Conservation (phyloP, 2,888 invertebrate species). For the Drosophila anomalipes region DNA sequence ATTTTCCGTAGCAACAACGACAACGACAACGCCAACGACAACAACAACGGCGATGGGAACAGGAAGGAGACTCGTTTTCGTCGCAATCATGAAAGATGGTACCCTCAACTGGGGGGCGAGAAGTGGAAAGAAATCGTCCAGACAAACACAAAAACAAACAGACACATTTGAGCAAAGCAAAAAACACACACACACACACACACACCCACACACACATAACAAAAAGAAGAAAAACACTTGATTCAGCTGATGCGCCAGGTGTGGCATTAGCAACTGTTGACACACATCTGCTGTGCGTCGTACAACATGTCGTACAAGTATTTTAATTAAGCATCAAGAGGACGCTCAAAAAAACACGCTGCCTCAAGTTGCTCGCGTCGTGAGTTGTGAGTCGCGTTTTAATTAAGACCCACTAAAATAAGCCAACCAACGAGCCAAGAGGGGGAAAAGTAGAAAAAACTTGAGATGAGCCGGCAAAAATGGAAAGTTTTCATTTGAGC, state of each 20-base stretch:
- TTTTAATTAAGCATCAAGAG: constrained; percentile 80
- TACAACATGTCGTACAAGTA: constrained; percentile 79
- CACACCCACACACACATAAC: not conserved
- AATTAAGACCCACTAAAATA: constrained; percentile 75
- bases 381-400: constrained; percentile 63
- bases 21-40: not conserved
- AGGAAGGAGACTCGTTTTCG: not conserved
- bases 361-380: constrained; percentile 60
- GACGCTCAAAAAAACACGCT: constrained; percentile 37
- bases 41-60: not conserved
- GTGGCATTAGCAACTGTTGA: constrained; percentile 76
- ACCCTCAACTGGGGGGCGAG: not conserved
- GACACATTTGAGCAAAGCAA: not conserved
- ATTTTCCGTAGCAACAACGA: constrained; percentile 46
- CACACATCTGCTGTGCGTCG: constrained; percentile 60
- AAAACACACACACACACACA: constrained; percentile 20
- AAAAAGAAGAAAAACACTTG: constrained; percentile 43
- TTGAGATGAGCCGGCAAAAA: constrained; percentile 45
- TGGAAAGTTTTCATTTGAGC: constrained; percentile 75
- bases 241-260: constrained; percentile 52
- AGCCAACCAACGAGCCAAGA: constrained; percentile 36
- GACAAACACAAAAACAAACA: constrained; percentile 40
- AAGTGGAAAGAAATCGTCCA: constrained; percentile 38
- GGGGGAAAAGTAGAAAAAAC: not conserved
- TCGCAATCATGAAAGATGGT: constrained; percentile 1